Evolutionary conservation across 2,888 invertebrate species (phyloP).

Genomic region (Caenorhabditis sp.): DNA sequence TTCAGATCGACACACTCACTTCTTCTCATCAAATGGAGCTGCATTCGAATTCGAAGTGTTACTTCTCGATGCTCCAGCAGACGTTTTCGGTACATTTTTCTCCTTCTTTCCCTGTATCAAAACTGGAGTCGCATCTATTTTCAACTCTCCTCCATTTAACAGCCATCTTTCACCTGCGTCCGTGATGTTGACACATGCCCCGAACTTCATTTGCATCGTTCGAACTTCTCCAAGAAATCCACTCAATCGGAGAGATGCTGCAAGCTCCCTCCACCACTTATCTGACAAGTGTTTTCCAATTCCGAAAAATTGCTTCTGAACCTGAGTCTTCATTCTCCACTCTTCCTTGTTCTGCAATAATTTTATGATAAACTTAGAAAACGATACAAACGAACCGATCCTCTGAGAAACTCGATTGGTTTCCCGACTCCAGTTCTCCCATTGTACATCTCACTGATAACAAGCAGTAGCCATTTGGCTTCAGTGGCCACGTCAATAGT

Average conservation of each 20-base stretch:
- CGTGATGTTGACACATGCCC: constrained; percentile 55
- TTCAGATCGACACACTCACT: neutral
- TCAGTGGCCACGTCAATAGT: constrained; percentile 66
- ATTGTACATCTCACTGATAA: constrained; percentile 68
- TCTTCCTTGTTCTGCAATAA: constrained; percentile 63
- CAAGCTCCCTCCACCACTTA: constrained; percentile 69
- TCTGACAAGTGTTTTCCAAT: constrained; percentile 54
- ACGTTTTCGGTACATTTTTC: constrained; percentile 22
- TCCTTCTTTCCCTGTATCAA: constrained; percentile 58
- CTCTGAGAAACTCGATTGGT: constrained; percentile 75
- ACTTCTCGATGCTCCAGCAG: neutral
- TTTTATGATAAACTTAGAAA: too few species aligned
- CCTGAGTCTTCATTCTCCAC: constrained; percentile 39
- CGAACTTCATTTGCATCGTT: constrained; percentile 57
- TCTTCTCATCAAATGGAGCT: constrained; percentile 15
- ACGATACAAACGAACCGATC: constrained; percentile 61
- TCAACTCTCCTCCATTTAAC: constrained; percentile 46
- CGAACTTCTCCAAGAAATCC: constrained; percentile 69
- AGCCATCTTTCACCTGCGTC: constrained; percentile 66
- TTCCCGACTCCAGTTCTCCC: constrained; percentile 73
- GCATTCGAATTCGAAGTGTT: neutral
- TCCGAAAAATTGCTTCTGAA: constrained; percentile 57
- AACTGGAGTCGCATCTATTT: constrained; percentile 64
- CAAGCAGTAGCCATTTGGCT: constrained; percentile 67
- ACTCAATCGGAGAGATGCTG: constrained; percentile 40